phyloP scores from a whole-genome alignment of 1,140 invertebrate species.

The Caerostris darwini region DNA sequence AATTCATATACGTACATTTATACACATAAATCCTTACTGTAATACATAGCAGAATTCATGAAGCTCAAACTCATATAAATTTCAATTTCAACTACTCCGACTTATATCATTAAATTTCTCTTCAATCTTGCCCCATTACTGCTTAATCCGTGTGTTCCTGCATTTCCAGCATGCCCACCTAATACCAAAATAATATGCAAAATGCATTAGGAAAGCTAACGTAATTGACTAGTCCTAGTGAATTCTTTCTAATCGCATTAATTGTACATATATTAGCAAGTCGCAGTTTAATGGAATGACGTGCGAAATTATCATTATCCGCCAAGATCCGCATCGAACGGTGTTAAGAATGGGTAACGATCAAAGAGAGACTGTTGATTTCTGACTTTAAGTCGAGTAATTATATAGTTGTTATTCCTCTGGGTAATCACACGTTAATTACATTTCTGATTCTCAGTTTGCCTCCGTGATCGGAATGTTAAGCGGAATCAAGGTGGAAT shows the following conservation, averaged over 20 bases:
- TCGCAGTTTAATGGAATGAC: conserved; percentile 34
- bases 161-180: background rate
- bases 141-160: background rate
- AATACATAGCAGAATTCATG: too few relatives aligned
- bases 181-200: conserved; percentile 54
- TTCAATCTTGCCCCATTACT: background rate
- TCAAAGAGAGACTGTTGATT: conserved; percentile 68
- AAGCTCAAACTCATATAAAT: background rate
- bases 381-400: conserved; percentile 50
- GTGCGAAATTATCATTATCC: conserved; percentile 51
- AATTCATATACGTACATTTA: too few relatives aligned
- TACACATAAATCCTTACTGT: too few relatives aligned
- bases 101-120: background rate
- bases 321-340: background rate
- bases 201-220: conserved; percentile 42
- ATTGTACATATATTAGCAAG: conserved; percentile 49
- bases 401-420: conserved; percentile 68
- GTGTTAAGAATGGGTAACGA: conserved; percentile 22
- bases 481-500: conserved; percentile 52
- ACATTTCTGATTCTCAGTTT: conserved; percentile 56
- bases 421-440: conserved; percentile 71
- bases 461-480: conserved; percentile 45
- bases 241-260: conserved; percentile 69
- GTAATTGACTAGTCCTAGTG: conserved; percentile 48
- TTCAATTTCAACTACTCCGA: background rate